Conservation (phyloP, 2,797 vertebrate genomes). For the Parambassis ranga region DNA sequence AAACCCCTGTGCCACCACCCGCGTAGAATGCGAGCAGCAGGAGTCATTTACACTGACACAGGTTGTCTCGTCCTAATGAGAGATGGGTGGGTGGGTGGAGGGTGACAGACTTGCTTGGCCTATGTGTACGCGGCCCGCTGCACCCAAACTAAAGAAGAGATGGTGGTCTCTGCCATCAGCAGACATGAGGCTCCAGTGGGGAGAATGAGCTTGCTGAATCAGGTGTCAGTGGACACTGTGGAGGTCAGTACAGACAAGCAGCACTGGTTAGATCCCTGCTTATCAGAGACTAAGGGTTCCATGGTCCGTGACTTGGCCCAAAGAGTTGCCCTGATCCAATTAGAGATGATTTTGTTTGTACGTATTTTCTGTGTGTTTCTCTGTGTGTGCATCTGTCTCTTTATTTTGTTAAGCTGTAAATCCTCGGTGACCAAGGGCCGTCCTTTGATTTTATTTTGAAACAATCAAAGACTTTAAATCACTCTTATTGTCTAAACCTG, state of each 20-base stretch:
- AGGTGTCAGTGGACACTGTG: conserved; percentile 68
- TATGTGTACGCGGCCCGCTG: conserved; percentile 65
- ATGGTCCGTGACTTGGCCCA: conserved; percentile 67
- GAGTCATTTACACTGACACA: conserved; percentile 54
- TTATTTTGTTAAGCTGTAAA: conserved; percentile 43
- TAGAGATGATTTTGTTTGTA: conserved; percentile 60
- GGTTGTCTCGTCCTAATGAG: conserved; percentile 64
- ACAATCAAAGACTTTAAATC: conserved; percentile 30
- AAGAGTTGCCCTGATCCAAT: conserved; percentile 69
- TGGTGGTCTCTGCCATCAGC: conserved; percentile 76
- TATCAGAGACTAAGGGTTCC: conserved; percentile 62
- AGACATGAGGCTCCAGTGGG: conserved; percentile 59
- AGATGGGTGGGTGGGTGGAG: conserved; percentile 54
- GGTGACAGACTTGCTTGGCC: conserved; percentile 61
- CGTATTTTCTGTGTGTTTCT: conserved; percentile 4
- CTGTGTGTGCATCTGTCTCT: conserved; percentile 34
- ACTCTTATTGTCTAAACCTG: conserved; percentile 20
- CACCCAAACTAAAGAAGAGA: conserved; percentile 73
- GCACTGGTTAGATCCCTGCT: conserved; percentile 59
- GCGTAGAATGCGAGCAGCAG: conserved; percentile 53
- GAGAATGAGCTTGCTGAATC: conserved; percentile 54
- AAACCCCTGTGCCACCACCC: conserved; percentile 64
- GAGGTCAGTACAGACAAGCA: conserved; percentile 62
- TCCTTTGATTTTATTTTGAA: conserved; percentile 39
- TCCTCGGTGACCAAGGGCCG: neutral